Conservation (phyloP, 2,888 invertebrate genomes). For the Athrips mouffetella region DNA sequence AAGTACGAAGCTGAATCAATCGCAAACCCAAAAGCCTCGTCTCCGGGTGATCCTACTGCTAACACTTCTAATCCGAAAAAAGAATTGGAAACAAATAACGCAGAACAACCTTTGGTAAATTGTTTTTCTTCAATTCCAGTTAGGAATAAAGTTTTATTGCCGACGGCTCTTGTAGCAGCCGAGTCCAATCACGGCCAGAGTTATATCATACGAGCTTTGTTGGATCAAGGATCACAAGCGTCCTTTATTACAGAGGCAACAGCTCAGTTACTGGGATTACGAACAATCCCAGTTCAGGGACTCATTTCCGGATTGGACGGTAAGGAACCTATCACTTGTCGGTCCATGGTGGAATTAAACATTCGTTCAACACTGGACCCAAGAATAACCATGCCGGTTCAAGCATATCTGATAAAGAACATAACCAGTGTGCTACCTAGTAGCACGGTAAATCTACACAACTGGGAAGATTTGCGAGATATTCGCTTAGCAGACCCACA, state of each 20-base stretch:
- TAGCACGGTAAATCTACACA: neutral
- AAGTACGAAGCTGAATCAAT: neutral
- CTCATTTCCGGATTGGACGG: slow-evolving; percentile 22
- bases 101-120: slow-evolving; percentile 1
- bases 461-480: slow-evolving; percentile 13
- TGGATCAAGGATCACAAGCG: slow-evolving; percentile 30
- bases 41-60: neutral
- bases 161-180: slow-evolving; percentile 25
- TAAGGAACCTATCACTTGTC: neutral
- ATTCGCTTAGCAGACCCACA: slow-evolving; percentile 21
- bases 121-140: slow-evolving; percentile 11
- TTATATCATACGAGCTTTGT: slow-evolving; percentile 21
- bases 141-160: slow-evolving; percentile 15
- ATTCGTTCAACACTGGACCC: slow-evolving; percentile 8
- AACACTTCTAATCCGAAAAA: neutral
- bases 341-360: neutral
- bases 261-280: slow-evolving; percentile 21
- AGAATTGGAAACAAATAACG: too few relatives aligned
- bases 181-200: slow-evolving; percentile 18
- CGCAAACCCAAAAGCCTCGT: neutral
- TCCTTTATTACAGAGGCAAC: slow-evolving; percentile 27
- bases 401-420: slow-evolving; percentile 5
- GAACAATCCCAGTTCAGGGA: slow-evolving; percentile 12
- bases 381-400: neutral
- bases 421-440: slow-evolving; percentile 1